These are phyloP conservation scores for Drosophila prostipennis DNA, from an alignment of 2,888 invertebrate genomes.

Conservation along the genomic window DNA sequence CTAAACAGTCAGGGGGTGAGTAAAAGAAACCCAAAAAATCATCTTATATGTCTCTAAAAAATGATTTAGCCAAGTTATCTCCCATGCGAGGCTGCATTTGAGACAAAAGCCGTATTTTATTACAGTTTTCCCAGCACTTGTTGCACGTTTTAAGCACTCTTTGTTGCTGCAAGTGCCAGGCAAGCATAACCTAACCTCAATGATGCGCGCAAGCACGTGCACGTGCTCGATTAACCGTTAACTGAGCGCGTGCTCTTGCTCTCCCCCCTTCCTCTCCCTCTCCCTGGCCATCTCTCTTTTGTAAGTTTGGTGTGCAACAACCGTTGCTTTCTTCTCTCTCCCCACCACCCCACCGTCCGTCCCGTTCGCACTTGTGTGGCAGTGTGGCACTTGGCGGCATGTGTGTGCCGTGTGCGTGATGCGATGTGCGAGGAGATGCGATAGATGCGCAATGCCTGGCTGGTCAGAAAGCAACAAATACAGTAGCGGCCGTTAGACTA, in stretches of 20 bases:
- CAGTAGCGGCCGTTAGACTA: neutral
- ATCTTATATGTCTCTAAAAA: neutral
- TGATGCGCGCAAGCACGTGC: slow-evolving; percentile 18
- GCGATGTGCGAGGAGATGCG: slow-evolving; percentile 29
- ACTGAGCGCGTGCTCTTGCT: slow-evolving; percentile 37
- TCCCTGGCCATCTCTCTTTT: neutral
- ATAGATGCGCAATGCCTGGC: slow-evolving; percentile 29
- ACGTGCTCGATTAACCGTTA: slow-evolving; percentile 33
- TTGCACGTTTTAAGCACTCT: slow-evolving; percentile 4
- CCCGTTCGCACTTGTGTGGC: slow-evolving; percentile 4
- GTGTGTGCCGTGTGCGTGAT: slow-evolving; percentile 54
- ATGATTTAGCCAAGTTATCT: neutral
- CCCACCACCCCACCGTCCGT: neutral
- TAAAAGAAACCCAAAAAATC: neutral
- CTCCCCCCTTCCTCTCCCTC: neutral
- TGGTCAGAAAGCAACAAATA: slow-evolving; percentile 40
- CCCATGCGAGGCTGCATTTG: neutral
- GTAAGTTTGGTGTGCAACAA: slow-evolving; percentile 6
- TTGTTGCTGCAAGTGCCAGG: slow-evolving; percentile 13
- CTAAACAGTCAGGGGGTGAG: slow-evolving; percentile 81
- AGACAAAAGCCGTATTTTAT: slow-evolving; percentile 1
- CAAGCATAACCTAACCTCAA: slow-evolving; percentile 31
- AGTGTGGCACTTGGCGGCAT: slow-evolving; percentile 8
- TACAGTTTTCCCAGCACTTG: slow-evolving; percentile 3
- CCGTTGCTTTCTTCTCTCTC: neutral